Conservation (phyloP, 1,140 invertebrate species). For the Chrysopa pallens region DNA sequence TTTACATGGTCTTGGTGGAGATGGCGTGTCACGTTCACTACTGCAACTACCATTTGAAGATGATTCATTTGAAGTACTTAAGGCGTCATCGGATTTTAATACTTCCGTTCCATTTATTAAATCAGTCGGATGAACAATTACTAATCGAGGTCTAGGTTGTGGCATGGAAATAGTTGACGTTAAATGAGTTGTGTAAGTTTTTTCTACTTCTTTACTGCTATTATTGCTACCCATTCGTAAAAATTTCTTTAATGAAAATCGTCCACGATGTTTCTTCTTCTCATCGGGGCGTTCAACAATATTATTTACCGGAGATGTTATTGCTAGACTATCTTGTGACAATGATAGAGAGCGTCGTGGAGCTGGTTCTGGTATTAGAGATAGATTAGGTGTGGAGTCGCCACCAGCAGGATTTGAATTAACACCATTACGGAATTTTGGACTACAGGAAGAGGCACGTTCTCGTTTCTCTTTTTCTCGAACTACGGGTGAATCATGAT, state of each 20-base stretch:
- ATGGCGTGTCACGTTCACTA: conserved; percentile 25
- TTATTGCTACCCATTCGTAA: conserved; percentile 54
- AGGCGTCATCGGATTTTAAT: conserved; percentile 37
- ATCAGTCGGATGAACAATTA: conserved; percentile 77
- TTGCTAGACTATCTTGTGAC: conserved; percentile 47
- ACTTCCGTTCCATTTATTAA: conserved; percentile 58
- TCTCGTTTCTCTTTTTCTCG: conserved; percentile 57
- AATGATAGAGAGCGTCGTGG: conserved; percentile 46
- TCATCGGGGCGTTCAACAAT: conserved; percentile 22
- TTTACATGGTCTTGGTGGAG: conserved; percentile 17
- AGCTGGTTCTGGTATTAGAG: conserved; percentile 33
- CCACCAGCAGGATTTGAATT: conserved; percentile 11
- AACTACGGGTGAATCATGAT: conserved; percentile 46
- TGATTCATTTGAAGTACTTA: conserved; percentile 23
- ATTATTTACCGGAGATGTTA: conserved; percentile 8
- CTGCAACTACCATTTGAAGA: conserved; percentile 24
- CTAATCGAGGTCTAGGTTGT: conserved; percentile 44
- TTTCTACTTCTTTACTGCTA: conserved; percentile 42
- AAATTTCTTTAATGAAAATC: conserved; percentile 70
- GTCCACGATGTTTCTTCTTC: conserved; percentile 47
- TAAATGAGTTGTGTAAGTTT: conserved; percentile 13
- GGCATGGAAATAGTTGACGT: conserved; percentile 2
- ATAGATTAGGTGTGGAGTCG: not conserved
- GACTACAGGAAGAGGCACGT: conserved; percentile 41
- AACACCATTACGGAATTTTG: conserved; percentile 32